phyloP scores from a whole-genome alignment of 2,113 vertebrate genomes.

The Neogobius melanostomus region DNA sequence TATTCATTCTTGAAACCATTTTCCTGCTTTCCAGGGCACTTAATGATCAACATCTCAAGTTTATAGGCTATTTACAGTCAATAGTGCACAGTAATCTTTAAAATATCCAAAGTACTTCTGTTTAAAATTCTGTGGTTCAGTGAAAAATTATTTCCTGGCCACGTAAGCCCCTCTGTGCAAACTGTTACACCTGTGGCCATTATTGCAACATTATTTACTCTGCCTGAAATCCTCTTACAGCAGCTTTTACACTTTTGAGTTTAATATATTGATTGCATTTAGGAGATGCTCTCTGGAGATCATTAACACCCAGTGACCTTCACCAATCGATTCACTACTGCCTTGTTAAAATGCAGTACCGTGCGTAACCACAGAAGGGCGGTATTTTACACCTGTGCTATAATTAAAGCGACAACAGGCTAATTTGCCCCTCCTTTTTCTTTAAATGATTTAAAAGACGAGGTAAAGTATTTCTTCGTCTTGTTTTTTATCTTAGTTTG shows the following conservation, averaged over 20 bases:
- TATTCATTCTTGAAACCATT: no score
- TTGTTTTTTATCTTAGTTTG: background rate
- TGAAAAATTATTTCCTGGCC: background rate
- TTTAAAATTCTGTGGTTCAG: background rate
- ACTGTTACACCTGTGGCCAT: background rate
- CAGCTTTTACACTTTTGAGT: slow-evolving; percentile 17
- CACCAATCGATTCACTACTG: slow-evolving; percentile 6
- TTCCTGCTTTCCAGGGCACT: no score
- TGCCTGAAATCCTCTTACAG: slow-evolving; percentile 33
- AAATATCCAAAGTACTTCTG: background rate
- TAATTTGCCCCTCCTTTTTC: background rate
- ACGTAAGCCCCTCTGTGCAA: background rate
- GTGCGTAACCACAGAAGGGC: slow-evolving; percentile 44
- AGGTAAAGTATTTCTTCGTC: background rate
- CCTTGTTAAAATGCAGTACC: slow-evolving; percentile 7
- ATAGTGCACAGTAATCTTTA: background rate
- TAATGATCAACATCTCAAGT: no score
- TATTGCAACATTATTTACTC: slow-evolving; percentile 34
- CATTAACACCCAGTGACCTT: slow-evolving; percentile 37
- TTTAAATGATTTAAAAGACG: background rate
- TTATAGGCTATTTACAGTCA: background rate
- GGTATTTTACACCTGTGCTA: slow-evolving; percentile 6
- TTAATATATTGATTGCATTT: slow-evolving; percentile 60
- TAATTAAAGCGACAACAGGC: background rate
- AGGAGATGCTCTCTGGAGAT: slow-evolving; percentile 30